A percentile compares a stretch with the other conserved stretches of the same genome.
phyloP scores from a whole-genome alignment of 2,888 invertebrate species.

The Copidosoma aretas region DNA sequence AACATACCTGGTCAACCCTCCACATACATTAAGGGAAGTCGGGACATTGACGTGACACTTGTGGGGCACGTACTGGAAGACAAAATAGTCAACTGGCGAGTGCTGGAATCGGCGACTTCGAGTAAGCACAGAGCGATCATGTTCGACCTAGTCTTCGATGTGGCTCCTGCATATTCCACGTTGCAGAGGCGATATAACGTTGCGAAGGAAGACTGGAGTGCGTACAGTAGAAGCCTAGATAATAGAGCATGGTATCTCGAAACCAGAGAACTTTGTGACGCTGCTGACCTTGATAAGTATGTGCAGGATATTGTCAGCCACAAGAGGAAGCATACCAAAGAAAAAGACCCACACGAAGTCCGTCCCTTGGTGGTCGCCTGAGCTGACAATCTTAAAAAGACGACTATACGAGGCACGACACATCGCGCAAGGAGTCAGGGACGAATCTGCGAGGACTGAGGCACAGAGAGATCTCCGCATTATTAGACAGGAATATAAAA shows the following conservation, averaged over 20 bases:
- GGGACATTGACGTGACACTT: constrained; percentile 1
- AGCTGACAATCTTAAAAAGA: not conserved
- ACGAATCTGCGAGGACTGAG: no score
- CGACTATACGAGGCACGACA: not conserved
- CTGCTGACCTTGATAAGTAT: not conserved
- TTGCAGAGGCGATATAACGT: not conserved
- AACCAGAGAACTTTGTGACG: no score
- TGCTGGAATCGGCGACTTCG: not conserved
- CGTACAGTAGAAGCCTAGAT: not conserved
- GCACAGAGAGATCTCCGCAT: no score
- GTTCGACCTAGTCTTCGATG: not conserved
- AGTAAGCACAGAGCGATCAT: not conserved
- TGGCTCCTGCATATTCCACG: no score
- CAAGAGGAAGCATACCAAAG: not conserved
- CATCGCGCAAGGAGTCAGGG: not conserved
- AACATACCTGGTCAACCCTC: not conserved
- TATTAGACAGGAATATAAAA: not conserved
- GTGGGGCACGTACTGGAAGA: not conserved
- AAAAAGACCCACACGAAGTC: not conserved
- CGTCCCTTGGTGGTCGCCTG: not conserved
- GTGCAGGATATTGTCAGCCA: not conserved
- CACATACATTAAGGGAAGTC: not conserved
- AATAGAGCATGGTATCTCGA: not conserved
- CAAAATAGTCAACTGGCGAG: not conserved
- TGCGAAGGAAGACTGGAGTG: not conserved